Evolutionary conservation across 2,113 vertebrate genomes (phyloP), one percentile per base, ranked within the genome.

Genomic region (Aspiorhynchus laticeps): DNA sequence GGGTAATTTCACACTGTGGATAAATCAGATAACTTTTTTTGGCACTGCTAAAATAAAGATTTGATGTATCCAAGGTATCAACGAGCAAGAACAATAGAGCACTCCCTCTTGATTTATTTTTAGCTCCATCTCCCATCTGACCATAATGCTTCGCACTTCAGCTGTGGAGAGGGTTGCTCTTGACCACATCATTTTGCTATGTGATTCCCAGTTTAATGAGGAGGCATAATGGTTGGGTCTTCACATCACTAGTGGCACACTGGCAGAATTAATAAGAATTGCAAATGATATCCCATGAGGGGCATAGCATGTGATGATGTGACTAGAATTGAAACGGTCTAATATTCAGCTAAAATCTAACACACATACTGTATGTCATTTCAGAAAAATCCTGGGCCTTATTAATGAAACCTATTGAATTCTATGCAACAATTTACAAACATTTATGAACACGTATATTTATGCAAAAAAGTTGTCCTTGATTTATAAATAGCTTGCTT

Each of bases 251-350:
- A 10, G 61, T n/a, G 61, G 59, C 73, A 63, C 80, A 84, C 75
- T 85, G 56, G 88, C 86, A 71, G 48, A 88, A 86, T 87, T 92
- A 90, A 91, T 90, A 85, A 59, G 56, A 59, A 80, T 71, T 69
- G 88, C 84, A 87, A 91, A 78, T 80, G 53, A 82, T 82, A 48
- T 69, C 51, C 78, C 83, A 79, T 15, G 6, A 43, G 46, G 28
- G 43, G 1, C 63, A 6, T 6, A 56, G 53, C 53, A 56, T 56
- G 53, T 73, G 9, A 38, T 17, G 3, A 4, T 38, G 33, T 12
- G 21, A 71, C 8, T 71, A 71, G 67, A 33, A 71, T 2, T 36
- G 65, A 19, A 3, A 36, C 3, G 19, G 31, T 10, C 51, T 53
- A 0, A 53, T 53, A 53, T 53, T 21, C 28, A 69, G 28, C 2